These are phyloP conservation scores for Subacronicta megacephala DNA, from an alignment of 2,888 invertebrate species.

Conservation along the genomic window DNA sequence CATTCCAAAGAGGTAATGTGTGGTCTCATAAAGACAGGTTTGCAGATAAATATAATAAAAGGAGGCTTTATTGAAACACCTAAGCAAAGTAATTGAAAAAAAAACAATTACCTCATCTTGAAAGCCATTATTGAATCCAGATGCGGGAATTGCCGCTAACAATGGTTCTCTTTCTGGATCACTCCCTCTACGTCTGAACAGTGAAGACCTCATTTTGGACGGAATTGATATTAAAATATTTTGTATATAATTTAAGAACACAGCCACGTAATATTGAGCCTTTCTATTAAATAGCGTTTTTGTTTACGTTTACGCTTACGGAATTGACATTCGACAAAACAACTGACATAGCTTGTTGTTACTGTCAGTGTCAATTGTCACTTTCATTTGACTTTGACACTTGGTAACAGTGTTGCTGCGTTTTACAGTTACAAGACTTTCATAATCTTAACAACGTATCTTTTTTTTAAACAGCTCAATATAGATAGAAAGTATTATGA, in stretches of 20 bases:
- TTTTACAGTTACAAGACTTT: too few species aligned
- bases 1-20: too few species aligned
- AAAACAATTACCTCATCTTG: slow-evolving; percentile 70
- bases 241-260: slow-evolving; percentile 15
- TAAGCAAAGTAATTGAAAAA: neutral
- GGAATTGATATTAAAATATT: slow-evolving; percentile 34
- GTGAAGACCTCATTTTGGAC: slow-evolving; percentile 75
- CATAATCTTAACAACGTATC: too few species aligned
- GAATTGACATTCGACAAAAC: slow-evolving; percentile 25
- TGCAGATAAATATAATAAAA: too few species aligned
- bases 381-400: neutral
- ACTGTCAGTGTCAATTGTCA: slow-evolving; percentile 2
- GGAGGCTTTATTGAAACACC: neutral
- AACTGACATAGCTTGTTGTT: slow-evolving; percentile 34
- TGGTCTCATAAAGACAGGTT: too few species aligned
- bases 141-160: slow-evolving; percentile 68
- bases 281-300: slow-evolving; percentile 23
- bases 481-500: too few species aligned
- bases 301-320: slow-evolving; percentile 56
- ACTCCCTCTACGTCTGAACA: slow-evolving; percentile 68
- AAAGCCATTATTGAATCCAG: slow-evolving; percentile 57
- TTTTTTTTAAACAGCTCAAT: too few species aligned
- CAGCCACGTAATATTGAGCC: slow-evolving; percentile 30
- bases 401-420: slow-evolving; percentile 32
- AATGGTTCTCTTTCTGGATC: slow-evolving; percentile 76